Evolutionary conservation across 2,888 invertebrate genomes (phyloP), one percentile per base, ranked within the genome.

Genomic region (Clepsis dumicolana): DNA sequence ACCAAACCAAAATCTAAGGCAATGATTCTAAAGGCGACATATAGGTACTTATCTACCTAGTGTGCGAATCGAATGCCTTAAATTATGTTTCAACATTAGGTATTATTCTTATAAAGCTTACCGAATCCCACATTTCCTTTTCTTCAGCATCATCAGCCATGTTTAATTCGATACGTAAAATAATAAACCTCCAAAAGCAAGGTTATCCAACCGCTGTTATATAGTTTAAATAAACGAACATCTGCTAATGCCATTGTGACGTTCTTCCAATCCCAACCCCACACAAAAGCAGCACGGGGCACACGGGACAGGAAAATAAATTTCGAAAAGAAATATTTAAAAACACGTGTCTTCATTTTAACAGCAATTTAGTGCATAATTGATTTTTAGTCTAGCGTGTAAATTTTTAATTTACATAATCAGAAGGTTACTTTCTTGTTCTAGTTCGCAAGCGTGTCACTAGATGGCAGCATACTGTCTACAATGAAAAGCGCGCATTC

Each of bases 401-500:
- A 50, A 44, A 24, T 24, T 14, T 38, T 44, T 24, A 44, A 24
- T 24, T 14, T 38, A 50, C 12, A 12, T 50, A 18, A 24, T 14
- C 10, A 44, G 5, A 16, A 44, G 44, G 44, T 44, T 44, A 3
- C 48, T 10, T 21, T 12, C 21, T 48, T 21, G 18, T 50, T 21
- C 12, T 63, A 50, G 24, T 50, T 50, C 8, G 14, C 5, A 21
- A 27, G 38, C 12, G 27, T n/a, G 4, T 29, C 18, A 70, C 76
- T 71, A 91, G 90, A 86, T 87, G 89, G 87, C 90, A 84, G 79
- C 78, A 78, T 73, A 8, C 35, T 18, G 12, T 8, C 25, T 38
- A 57, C 63, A 62, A 77, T 74, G 75, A 83, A 87, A 80, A 84
- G 84, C 87, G 86, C 88, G 87, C 82, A 83, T 84, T 87, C 84